Base-by-base conservation (phyloP, 2,888 invertebrate genomes). In the Epinotia bilunana region DNA sequence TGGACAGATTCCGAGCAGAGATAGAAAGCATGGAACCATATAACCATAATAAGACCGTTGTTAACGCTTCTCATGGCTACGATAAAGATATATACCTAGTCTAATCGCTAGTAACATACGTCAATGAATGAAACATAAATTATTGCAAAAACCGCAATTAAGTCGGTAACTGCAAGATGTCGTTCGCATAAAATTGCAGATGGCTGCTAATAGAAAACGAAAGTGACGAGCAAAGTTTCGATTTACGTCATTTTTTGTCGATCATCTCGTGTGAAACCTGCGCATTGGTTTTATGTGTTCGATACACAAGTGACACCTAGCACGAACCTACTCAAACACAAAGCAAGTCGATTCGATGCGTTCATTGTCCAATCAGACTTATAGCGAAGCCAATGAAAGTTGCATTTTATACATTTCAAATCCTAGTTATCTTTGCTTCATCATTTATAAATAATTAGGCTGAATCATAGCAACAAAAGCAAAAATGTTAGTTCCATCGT, bases 231-330 rank as follows among this genome's bases (percentile, higher is more conserved):
- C 83, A 84, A 86, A 88, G 80, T 86, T 84, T 81, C 87, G 78
- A 87, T 80, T 90, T 88, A 89, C 81, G 85, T 79, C 80, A 79
- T 79, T 90, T 91, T 91, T 90, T 90, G 87, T 88, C 79, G 83
- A 89, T 87, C 88, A 88, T 88, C 86, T 87, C 84, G 86, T 88
- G 91, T 88, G 90, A 91, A 90, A 90, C 86, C 86, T 83, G 78
- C 78, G 79, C 80, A 79, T 71, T 78, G 78, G 77, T 78, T 83
- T 84, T 82, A 68, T 76, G 58, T 83, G 83, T 79, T 77, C 78
- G 82, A 71, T 28, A 28, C 23, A 28, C 23, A 28, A 28, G 23
- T 28, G 39, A 62, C 46, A 33, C 69, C 65, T 33, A 16, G 39
- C 39, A 9, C 39, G 39, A 39, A 39, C 39, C 39, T 9, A 39